Base-by-base conservation (phyloP, 1,140 invertebrate genomes). In the Bombus ignitus region DNA sequence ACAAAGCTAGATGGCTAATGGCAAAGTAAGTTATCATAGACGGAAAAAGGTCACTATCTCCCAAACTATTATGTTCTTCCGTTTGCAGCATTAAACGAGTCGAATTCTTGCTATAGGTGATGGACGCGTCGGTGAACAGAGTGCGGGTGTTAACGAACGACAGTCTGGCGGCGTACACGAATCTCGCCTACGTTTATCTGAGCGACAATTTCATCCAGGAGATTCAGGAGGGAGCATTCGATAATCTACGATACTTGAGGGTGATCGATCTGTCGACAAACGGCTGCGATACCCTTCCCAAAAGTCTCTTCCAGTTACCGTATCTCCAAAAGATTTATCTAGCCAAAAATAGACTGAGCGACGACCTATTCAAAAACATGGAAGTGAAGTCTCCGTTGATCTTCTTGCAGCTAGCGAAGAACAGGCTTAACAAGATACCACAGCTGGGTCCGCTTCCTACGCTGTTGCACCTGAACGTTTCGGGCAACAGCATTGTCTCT, bases 201-300 rank as follows among this genome's bases (percentile, higher is more conserved):
- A 44, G 76, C 15, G 95, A 96, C 80, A 95, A 95, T 80, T 93
- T 95, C 35, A 93, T 96, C 1, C 85, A 76, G 10, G 65, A 44
- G 4, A 93, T 95, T 8, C 93, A 94, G 15, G 92, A 94, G 4
- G 93, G 59, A 0, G 91, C 94, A 0, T 95, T 95, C 70, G 74
- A 74, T 0, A 85, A 88, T 0, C 90, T 95, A 0, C 88, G 82
- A 1, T 92, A 94, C 18, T 78, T 96, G 10, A 91, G 95, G 72
- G 93, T 93, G 5, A 70, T 95, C 12, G 93, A 94, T 22, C 59
- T 95, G 0, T 86, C 92, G 10, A 88, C 81, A 28, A 95, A 94
- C 81, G 92, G 90, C 0, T 80, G 92, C 22, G 70, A 82, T n/a
- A 65, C 78, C 12, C 79, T 95, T 10, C 94, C 94, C 0, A 89